Base-by-base conservation (phyloP, 2,888 invertebrate genomes). In the Hypomecis atomaria region DNA sequence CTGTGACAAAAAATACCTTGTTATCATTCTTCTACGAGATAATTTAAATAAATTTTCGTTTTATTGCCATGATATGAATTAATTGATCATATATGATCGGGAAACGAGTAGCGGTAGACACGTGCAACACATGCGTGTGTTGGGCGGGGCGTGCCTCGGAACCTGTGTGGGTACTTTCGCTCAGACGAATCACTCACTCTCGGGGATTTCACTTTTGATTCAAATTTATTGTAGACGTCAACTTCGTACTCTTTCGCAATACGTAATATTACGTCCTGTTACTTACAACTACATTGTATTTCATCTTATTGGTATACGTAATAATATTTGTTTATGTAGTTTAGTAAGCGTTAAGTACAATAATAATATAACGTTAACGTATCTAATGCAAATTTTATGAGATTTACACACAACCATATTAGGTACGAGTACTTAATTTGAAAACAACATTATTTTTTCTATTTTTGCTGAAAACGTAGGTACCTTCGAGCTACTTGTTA, bases 121-220 rank as follows among this genome's bases (percentile, higher is more conserved):
- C 72, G 75, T 72, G 74, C 58, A 71, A 70, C 72, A 69, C 67
- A 77, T 73, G 71, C 70, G 76, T 73, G 74, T 70, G 73, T 72
- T 73, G 72, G 71, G 73, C 71, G 76, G 73, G 73, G 79, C 81
- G 78, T 78, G 79, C 78, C 76, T 78, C 77, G 74, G 78, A 90
- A 92, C 90, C 85, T 79, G 90, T 87, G 84, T 86, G 89, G 87
- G 86, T 87, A 91, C 91, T 91, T 91, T 92, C 90, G 88, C 91
- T 87, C 72, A 75, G 71, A 85, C 84, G 84, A 84, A 86, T 86
- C 83, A 77, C 77, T 85, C 83, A 83, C 82, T 83, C 82, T 76
- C 76, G 82, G 71, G 82, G 87, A 85, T 92, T 92, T 91, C 92
- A 90, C 91, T 90, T 90, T 88, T 82, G 79, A 84, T 81, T 83